These are phyloP conservation scores for Crenichthys baileyi DNA, from an alignment of 2,797 vertebrate species.

Conservation along the genomic window DNA sequence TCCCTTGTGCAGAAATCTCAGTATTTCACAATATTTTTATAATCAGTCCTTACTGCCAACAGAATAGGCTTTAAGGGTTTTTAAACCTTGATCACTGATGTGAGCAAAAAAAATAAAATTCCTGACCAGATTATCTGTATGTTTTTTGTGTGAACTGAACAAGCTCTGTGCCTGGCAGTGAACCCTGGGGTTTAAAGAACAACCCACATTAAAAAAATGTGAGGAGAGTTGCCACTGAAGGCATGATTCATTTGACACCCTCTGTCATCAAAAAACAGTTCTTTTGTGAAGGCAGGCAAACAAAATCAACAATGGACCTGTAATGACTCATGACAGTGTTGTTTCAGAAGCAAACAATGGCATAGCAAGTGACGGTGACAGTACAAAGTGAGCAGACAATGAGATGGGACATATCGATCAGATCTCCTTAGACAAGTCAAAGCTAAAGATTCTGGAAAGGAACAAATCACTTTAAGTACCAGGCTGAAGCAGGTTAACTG, in stretches of 20 bases:
- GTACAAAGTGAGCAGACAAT: conserved; percentile 58
- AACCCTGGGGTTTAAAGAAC: conserved; percentile 10
- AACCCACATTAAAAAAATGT: conserved; percentile 37
- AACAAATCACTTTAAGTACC: conserved; percentile 12
- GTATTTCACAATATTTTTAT: conserved; percentile 52
- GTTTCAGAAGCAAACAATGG: conserved; percentile 65
- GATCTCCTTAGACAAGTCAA: conserved; percentile 51
- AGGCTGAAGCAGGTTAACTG: conserved; percentile 35
- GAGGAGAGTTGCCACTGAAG: conserved; percentile 43
- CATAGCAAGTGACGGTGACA: conserved; percentile 57
- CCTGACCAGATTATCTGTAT: background rate
- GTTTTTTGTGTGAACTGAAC: background rate
- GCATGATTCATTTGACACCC: conserved; percentile 67
- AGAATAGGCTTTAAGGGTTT: background rate
- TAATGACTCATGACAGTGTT: conserved; percentile 67
- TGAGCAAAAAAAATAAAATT: background rate
- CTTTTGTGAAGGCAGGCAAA: conserved; percentile 53
- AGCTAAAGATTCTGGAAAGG: conserved; percentile 23
- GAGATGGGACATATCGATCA: conserved; percentile 59
- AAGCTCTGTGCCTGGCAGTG: conserved; percentile 6
- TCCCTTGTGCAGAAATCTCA: conserved; percentile 43
- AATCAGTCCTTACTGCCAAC: conserved; percentile 30
- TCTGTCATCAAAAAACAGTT: conserved; percentile 52
- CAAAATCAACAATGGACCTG: conserved; percentile 63
- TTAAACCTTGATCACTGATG: background rate